A percentile compares a stretch with the other conserved stretches of the same genome.
These are phyloP conservation scores for Cyclargus thomasi DNA, from an alignment of 1,140 invertebrate genomes.

Conservation along the genomic window DNA sequence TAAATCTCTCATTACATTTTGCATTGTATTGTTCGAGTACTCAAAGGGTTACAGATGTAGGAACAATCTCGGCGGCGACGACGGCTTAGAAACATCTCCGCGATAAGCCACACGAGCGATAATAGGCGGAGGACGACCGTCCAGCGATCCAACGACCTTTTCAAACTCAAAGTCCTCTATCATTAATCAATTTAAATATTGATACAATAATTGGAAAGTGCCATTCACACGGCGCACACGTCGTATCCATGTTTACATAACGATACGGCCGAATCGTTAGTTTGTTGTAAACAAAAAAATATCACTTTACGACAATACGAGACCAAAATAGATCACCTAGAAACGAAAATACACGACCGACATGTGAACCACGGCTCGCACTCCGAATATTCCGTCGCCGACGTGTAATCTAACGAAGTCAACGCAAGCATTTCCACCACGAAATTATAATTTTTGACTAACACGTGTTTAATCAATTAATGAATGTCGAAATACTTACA, in stretches of 20 bases:
- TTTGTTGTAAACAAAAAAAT: slow-evolving; percentile 9
- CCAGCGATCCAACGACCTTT: not conserved
- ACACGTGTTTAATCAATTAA: slow-evolving; percentile 44
- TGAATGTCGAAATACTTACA: slow-evolving; percentile 43
- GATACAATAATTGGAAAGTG: slow-evolving; percentile 10
- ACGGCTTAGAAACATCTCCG: not conserved
- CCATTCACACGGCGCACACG: not conserved
- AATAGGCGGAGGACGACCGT: not conserved
- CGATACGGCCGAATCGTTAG: not conserved
- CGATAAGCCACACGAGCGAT: not conserved
- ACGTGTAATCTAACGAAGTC: slow-evolving; percentile 26
- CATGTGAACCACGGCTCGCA: slow-evolving; percentile 11
- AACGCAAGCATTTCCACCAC: slow-evolving; percentile 37
- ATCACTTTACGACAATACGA: slow-evolving; percentile 11
- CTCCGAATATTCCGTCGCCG: slow-evolving; percentile 16
- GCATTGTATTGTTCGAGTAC: not conserved
- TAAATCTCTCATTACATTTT: not conserved
- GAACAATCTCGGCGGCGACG: not conserved
- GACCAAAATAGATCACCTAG: slow-evolving; percentile 42
- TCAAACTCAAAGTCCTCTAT: not conserved
- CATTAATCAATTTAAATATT: slow-evolving; percentile 13
- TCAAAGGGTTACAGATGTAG: not conserved
- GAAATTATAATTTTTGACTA: slow-evolving; percentile 25
- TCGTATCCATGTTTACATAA: slow-evolving; percentile 1
- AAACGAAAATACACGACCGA: slow-evolving; percentile 39